Base-by-base conservation (phyloP, 2,113 vertebrate species). In the Seriola rivoliana region DNA sequence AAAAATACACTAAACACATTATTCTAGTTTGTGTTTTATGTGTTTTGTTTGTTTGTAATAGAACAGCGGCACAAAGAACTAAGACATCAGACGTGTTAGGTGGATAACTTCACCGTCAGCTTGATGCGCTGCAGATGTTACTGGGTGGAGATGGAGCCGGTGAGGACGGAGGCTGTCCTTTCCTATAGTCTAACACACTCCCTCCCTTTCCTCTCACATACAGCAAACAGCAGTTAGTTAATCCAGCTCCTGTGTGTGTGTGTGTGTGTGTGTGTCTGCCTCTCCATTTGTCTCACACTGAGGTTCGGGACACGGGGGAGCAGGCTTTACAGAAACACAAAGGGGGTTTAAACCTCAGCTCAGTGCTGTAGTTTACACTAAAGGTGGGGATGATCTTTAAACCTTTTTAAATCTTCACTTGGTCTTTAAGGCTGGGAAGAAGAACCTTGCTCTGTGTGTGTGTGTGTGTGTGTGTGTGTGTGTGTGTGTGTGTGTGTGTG, bases 381-480 rank as follows among this genome's bases (percentile, higher is more conserved):
- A 87, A 88, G 80, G 85, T 81, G 71, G 83, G 83, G 87, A 88
- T 90, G 84, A 91, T 79, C 73, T 79, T 65, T 89, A 90, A 91
- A 86, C 85, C 89, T 83, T 80, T 80, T 75, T 76, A 89, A 87
- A 85, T 67, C 88, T 75, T 75, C 63, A 70, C 65, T 68, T 36
- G 34, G 58, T 44, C 38, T 64, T 25, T 9, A 44, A 60, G 62
- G 79, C 75, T 76, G 74, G 34, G 11, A 73, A 64, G 62, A 78
- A 19, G 44, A 71, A 55, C 38, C 52, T 29, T 34, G 13, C 25
- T 78, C 21, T 68, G 38, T 58, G 73, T 82, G 6, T 81, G 73
- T 19, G 50, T 19, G 66, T 23, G 68, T 6, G 54, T 10, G 76
- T 40, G 34, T 44, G 11, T 62, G 68, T 42, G 40, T 16, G 68